Evolutionary conservation across 2,888 invertebrate species (phyloP).

Genomic region (Pogonocherus hispidulus): DNA sequence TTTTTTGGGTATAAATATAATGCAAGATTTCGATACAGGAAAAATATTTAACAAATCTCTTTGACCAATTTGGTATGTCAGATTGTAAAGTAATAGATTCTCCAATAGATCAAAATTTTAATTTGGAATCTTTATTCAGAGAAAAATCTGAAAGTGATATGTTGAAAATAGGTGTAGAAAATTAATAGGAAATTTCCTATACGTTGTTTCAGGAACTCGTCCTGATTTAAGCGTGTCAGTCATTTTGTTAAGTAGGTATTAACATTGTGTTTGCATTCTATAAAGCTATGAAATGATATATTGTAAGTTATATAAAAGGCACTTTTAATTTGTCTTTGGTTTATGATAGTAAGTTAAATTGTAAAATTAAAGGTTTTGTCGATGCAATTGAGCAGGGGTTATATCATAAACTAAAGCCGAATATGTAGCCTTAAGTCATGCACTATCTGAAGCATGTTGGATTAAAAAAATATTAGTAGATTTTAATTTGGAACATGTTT

Average conservation of each 20-base stretch:
- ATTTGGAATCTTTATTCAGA: constrained; percentile 17
- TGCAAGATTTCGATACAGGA: constrained; percentile 31
- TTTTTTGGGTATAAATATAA: constrained; percentile 33
- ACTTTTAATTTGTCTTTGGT: constrained; percentile 20
- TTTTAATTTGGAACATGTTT: constrained; percentile 4
- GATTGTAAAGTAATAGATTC: constrained; percentile 17
- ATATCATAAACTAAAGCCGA: constrained; percentile 49
- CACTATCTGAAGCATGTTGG: constrained; percentile 18
- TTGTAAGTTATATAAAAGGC: constrained; percentile 20
- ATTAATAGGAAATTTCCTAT: constrained; percentile 21
- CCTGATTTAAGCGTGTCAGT: constrained; percentile 22
- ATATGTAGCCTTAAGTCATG: constrained; percentile 42
- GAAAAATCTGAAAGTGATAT: constrained; percentile 24
- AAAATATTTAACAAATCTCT: constrained; percentile 21
- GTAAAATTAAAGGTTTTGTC: constrained; percentile 22
- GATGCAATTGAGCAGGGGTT: constrained; percentile 41
- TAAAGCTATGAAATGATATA: constrained; percentile 12
- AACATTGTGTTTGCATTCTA: constrained; percentile 24
- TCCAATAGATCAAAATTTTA: constrained; percentile 27
- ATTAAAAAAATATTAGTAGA: constrained; percentile 32
- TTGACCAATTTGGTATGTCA: constrained; percentile 17
- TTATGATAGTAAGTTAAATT: constrained; percentile 27
- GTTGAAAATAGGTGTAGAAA: constrained; percentile 25
- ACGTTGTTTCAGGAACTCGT: constrained; percentile 24
- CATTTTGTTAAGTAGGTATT: constrained; percentile 17